Evolutionary conservation across 2,888 invertebrate species (phyloP), one percentile per base, ranked within the genome.

Genomic region (Pogonocherus hispidulus): DNA sequence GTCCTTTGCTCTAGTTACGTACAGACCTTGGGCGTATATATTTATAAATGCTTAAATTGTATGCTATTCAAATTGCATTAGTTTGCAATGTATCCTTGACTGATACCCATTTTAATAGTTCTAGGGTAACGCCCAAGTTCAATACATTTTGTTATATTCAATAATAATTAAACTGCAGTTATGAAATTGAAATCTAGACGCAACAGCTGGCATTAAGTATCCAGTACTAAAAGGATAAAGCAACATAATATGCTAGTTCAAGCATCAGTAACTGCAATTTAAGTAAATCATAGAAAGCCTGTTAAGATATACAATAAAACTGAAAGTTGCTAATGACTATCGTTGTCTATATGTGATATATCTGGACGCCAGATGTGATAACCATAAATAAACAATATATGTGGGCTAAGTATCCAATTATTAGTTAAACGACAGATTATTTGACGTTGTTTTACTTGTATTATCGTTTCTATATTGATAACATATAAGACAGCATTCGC

Each of bases 251-350:
- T 27, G 41, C 14, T 11, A 11, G 32, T 55, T 44, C 55, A 46
- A 47, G 55, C 6, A 27, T 18, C 47, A 44, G 20, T 63, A 52
- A 56, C 41, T 32, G 47, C 51, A 55, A 55, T 63, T 63, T 49
- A 52, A 55, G 35, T 63, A 57, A 63, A 63, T 67, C 56, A 63
- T 56, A 63, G 57, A 57, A 63, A 67, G 55, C 63, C 49, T 49
- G 46, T 66, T 37, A 52, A 41, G 32, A 41, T 51, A 44, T 51
- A 66, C 14, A 41, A 27, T 52, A 57, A 49, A 67, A 67, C 27
- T 56, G 63, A 63, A 67, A 63, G 63, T 67, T 35, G 57, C 57
- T 57, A 16, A 54, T 20, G 32, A 46, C 63, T 51, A 6, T 14
- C 14, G 23, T 51, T 51, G 23, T 51, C 22, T 14, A 14, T 51